Conservation (phyloP, 2,797 vertebrate species). For the Apogon talboti region DNA sequence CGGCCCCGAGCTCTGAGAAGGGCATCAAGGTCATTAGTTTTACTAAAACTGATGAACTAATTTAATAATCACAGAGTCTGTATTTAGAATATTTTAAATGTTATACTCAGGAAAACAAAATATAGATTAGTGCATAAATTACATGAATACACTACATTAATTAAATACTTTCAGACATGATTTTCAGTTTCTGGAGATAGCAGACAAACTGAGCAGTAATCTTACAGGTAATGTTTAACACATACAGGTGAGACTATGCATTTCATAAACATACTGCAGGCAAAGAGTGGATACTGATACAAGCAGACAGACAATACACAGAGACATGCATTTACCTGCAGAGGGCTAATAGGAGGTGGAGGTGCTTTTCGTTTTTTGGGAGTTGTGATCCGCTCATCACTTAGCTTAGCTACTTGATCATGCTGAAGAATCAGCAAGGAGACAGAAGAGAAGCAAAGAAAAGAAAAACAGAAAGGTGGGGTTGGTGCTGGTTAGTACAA, state of each 20-base stretch:
- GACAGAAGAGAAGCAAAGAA: slow-evolving; percentile 62
- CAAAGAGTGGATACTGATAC: slow-evolving; percentile 36
- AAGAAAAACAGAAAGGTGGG: slow-evolving; percentile 73
- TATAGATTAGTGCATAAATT: not conserved
- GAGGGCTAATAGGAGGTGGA: slow-evolving; percentile 96
- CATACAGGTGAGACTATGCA: slow-evolving; percentile 15
- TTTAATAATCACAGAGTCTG: not conserved
- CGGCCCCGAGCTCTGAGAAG: slow-evolving; percentile 84
- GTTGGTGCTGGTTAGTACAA: slow-evolving; percentile 78
- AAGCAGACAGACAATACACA: slow-evolving; percentile 39
- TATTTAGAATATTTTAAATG: not conserved
- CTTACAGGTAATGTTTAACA: slow-evolving; percentile 10
- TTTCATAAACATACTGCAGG: slow-evolving; percentile 26
- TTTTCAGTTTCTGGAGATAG: not conserved
- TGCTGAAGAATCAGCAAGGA: slow-evolving; percentile 86
- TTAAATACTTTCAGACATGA: not conserved
- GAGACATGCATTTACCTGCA: slow-evolving; percentile 91
- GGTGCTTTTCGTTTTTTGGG: slow-evolving; percentile 99
- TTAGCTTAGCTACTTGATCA: slow-evolving; percentile 96
- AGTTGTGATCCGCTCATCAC: slow-evolving; percentile 97
- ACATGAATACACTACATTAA: not conserved
- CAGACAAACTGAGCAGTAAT: slow-evolving; percentile 1
- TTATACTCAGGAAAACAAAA: slow-evolving; percentile 2
- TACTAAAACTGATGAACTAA: not conserved
- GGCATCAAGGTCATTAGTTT: not conserved